Conservation (phyloP, 1,140 invertebrate genomes). For the Bombus picipes region DNA sequence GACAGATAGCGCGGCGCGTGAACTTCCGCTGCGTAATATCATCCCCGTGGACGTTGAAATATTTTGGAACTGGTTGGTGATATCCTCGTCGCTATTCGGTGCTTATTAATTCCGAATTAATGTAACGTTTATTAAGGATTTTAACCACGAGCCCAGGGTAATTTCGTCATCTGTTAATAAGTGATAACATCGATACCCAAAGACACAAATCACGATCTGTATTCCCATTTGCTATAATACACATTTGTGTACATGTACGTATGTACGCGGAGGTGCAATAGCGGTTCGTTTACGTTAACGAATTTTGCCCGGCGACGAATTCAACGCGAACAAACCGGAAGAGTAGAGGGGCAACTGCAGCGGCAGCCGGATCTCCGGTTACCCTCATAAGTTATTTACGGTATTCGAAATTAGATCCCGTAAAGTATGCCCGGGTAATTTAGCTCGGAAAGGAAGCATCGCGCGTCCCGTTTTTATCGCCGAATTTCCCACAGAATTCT, state of each 20-base stretch:
- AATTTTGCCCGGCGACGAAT: constrained; percentile 11
- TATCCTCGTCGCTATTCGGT: not conserved
- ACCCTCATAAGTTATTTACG: constrained; percentile 51
- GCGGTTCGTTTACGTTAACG: constrained; percentile 8
- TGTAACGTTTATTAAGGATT: constrained; percentile 15
- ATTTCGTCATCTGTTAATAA: constrained; percentile 25
- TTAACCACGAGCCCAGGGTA: not conserved
- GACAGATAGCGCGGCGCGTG: not conserved
- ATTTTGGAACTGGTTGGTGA: not conserved
- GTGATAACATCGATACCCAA: constrained; percentile 8
- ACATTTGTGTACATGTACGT: too few relatives aligned
- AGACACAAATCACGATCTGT: not conserved
- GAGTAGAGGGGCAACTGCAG: not conserved
- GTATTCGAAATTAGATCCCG: constrained; percentile 50
- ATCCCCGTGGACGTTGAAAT: constrained; percentile 1
- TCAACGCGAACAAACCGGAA: not conserved
- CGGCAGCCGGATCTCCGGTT: constrained; percentile 4
- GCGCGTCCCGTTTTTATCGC: constrained; percentile 44
- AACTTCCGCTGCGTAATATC: constrained; percentile 17
- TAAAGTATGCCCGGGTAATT: constrained; percentile 50
- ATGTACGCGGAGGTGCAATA: not conserved
- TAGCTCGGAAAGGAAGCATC: constrained; percentile 17
- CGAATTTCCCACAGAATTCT: constrained; percentile 40
- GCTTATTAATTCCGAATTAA: constrained; percentile 37
- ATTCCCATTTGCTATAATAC: too few relatives aligned